Conservation (phyloP, 2,888 invertebrate species). For the Entomobrya multifasciata region DNA sequence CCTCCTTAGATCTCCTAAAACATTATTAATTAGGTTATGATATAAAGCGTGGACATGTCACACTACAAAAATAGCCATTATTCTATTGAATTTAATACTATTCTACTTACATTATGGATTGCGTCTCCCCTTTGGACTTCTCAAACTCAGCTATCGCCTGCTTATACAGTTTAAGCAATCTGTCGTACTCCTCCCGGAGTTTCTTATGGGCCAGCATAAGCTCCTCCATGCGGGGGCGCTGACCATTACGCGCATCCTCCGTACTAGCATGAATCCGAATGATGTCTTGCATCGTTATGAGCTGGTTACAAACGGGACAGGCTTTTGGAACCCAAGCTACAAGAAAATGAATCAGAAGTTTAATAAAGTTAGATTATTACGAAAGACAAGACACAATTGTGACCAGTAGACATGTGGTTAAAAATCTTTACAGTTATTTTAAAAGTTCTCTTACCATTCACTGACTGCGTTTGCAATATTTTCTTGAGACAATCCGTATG, state of each 20-base stretch:
- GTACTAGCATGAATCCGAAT: conserved; percentile 51
- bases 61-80: too few relatives aligned
- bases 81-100: background rate
- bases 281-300: conserved; percentile 45
- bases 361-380: background rate
- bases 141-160: background rate
- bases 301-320: conserved; percentile 56
- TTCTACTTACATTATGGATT: conserved; percentile 4
- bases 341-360: background rate
- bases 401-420: too few relatives aligned
- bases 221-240: conserved; percentile 51
- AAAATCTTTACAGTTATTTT: too few relatives aligned
- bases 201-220: conserved; percentile 1
- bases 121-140: too few relatives aligned
- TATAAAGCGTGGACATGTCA: too few relatives aligned
- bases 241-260: background rate
- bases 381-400: background rate
- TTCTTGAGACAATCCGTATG: conserved; percentile 66
- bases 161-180: conserved; percentile 25
- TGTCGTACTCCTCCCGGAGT: conserved; percentile 41
- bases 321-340: conserved; percentile 59
- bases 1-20: conserved; percentile 17
- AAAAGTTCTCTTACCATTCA: conserved; percentile 34
- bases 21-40: too few relatives aligned
- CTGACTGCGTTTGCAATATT: background rate